Base-by-base conservation (phyloP, 2,113 vertebrate genomes). In the Bubalus kerabau region DNA sequence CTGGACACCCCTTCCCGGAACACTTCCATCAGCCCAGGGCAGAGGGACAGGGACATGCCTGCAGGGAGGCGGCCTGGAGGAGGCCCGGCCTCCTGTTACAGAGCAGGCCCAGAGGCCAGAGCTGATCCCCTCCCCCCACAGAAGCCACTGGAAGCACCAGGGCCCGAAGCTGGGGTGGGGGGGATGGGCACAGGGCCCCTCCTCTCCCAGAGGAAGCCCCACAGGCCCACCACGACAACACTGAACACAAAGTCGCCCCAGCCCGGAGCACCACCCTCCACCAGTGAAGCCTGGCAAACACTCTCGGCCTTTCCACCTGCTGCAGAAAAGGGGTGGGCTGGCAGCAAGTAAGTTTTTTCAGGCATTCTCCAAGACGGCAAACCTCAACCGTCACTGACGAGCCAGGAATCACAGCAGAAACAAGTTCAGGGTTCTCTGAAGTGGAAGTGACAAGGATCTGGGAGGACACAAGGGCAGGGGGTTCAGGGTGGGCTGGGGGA, bases 301-400 rank as follows among this genome's bases (percentile, higher is more conserved):
- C 5, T 2, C 30, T 5, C 2, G 0, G 14, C 52, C 17, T 26
- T 9, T n/a, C 48, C 43, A 23, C 28, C 30, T 3, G 21, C 59
- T n/a, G 24, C 67, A 59, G 52, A 19, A 11, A 12, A 28, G 62
- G 50, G 10, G 24, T 3, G 16, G 16, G 46, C 43, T 9, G 28
- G 28, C 32, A 1, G 8, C 40, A 36, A 50, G 10, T 32, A 56
- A 95, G 60, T 96, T 98, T 95, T 94, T 88, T 93, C 74, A 64
- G 12, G 88, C 84, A 80, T 54, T 71, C 60, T 4, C 94, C 30
- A 91, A 32, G 43, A 62, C 94, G 91, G 92, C 93, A 95, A 94
- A 92, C 91, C 95, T 98, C 91, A 59, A 52, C 36, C 36, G 36
- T 36, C 36, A 36, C 36, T 32, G 59, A 62, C 15, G 36, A 71